Percentiles rank a stretch among this genome's conserved stretches.
These are phyloP conservation scores for Chondrilla cf. caribensis DNA, from an alignment of 37 sponge, comb jelly and placozoan species.

Conservation along the genomic window DNA sequence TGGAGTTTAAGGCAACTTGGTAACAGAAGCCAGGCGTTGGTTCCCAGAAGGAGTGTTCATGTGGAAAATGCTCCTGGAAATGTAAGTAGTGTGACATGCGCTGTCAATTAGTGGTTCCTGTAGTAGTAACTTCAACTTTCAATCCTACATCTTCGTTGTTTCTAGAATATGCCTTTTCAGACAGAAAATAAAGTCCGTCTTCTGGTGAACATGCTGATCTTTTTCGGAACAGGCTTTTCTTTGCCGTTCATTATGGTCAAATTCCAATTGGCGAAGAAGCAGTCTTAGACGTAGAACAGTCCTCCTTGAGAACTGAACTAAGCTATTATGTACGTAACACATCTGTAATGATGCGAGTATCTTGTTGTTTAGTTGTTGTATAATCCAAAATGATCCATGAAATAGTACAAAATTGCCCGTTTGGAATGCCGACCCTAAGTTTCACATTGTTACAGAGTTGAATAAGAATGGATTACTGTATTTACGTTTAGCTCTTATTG, in stretches of 20 bases:
- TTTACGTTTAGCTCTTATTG: too few species aligned
- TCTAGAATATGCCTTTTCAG: slow-evolving; percentile 74
- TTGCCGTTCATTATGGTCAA: slow-evolving; percentile 53
- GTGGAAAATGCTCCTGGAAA: slow-evolving; percentile 47
- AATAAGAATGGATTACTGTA: too few species aligned
- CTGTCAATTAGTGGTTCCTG: background rate
- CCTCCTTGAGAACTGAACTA: too few species aligned
- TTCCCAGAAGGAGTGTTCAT: slow-evolving; percentile 20
- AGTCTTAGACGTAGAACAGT: too few species aligned
- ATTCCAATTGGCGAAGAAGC: slow-evolving; percentile 69
- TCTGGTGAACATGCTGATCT: slow-evolving; percentile 33
- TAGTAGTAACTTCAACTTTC: background rate
- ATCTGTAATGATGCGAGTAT: too few species aligned
- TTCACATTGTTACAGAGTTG: too few species aligned
- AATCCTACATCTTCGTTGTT: background rate
- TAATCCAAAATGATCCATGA: too few species aligned
- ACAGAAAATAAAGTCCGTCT: slow-evolving; percentile 62
- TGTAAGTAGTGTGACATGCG: slow-evolving; percentile 31
- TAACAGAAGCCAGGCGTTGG: background rate
- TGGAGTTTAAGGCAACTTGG: background rate
- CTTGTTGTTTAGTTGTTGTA: too few species aligned
- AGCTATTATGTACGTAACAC: too few species aligned
- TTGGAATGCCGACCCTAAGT: too few species aligned
- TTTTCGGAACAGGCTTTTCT: slow-evolving; percentile 47
- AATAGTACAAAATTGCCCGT: too few species aligned